Percentiles rank a stretch among this genome's conserved stretches.
These are phyloP conservation scores for Xestobium rufovillosum DNA, from an alignment of 2,888 invertebrate species.

Conservation along the genomic window DNA sequence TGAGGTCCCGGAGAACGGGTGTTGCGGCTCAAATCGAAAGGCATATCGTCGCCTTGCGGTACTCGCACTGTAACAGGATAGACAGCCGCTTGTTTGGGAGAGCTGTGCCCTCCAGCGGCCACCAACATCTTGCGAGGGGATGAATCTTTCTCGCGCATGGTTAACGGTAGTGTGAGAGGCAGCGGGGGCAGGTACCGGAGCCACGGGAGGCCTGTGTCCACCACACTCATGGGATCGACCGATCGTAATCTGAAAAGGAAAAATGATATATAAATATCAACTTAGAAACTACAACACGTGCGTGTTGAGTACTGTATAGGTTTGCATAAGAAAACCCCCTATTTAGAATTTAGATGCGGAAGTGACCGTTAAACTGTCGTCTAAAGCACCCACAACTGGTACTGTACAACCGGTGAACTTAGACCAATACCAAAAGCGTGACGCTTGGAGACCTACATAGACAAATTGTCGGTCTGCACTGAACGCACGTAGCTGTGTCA, in stretches of 20 bases:
- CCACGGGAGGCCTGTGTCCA: slow-evolving; percentile 57
- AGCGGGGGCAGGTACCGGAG: slow-evolving; percentile 45
- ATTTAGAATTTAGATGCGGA: no score
- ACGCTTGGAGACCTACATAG: no score
- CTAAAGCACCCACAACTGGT: no score
- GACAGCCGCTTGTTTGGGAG: slow-evolving; percentile 68
- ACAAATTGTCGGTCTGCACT: no score
- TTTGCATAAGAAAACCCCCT: no score
- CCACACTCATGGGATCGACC: slow-evolving; percentile 61
- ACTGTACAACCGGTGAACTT: no score
- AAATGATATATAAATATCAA: slow-evolving; percentile 1
- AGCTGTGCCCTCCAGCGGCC: slow-evolving; percentile 51
- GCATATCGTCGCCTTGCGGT: slow-evolving; percentile 50
- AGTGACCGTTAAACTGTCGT: no score
- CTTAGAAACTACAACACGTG: no score
- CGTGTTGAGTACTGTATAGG: no score
- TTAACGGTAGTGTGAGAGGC: slow-evolving; percentile 49
- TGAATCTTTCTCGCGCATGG: slow-evolving; percentile 86
- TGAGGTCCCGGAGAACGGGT: slow-evolving; percentile 46
- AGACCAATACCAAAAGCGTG: no score
- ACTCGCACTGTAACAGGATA: slow-evolving; percentile 59
- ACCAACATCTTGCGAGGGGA: slow-evolving; percentile 80
- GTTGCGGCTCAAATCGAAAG: slow-evolving; percentile 59
- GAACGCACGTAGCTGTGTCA: no score
- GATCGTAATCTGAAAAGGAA: slow-evolving; percentile 31